Evolutionary conservation across 2,888 invertebrate species (phyloP).

Genomic region (Melanophora roralis): DNA sequence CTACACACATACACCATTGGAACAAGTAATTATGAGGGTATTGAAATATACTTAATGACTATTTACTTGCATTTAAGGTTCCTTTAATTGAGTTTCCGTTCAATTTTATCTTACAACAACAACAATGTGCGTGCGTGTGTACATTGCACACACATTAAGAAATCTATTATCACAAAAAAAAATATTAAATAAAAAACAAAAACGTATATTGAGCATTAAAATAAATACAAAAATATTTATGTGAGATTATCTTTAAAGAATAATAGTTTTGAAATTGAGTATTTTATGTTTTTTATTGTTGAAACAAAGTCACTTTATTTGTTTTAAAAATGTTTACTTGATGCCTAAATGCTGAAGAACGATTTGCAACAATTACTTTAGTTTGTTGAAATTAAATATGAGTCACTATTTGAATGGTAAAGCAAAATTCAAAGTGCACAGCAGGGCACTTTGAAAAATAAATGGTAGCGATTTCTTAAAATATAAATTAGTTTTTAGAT

Average conservation of each 20-base stretch:
- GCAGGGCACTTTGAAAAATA: background rate
- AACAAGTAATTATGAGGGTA: conserved; percentile 29
- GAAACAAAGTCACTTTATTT: too few relatives aligned
- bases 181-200: background rate
- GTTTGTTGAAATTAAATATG: too few relatives aligned
- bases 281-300: background rate
- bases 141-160: background rate
- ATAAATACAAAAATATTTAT: too few relatives aligned
- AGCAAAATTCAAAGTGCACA: background rate
- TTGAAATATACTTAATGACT: conserved; percentile 34
- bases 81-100: conserved; percentile 38
- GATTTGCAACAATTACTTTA: too few relatives aligned
- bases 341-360: too few relatives aligned
- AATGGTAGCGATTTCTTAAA: too few relatives aligned
- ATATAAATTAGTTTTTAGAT: too few relatives aligned
- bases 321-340: too few relatives aligned
- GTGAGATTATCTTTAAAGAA: background rate
- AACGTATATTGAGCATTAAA: background rate
- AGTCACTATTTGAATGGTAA: too few relatives aligned
- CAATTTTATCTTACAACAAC: conserved; percentile 35
- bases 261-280: background rate
- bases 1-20: too few relatives aligned
- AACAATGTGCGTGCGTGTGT: background rate
- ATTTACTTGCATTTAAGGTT: background rate
- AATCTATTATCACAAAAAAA: conserved; percentile 36